A percentile compares a stretch with the other conserved stretches of the same genome.
phyloP scores from a whole-genome alignment of 2,113 vertebrate genomes.

The Pangasianodon gigas region DNA sequence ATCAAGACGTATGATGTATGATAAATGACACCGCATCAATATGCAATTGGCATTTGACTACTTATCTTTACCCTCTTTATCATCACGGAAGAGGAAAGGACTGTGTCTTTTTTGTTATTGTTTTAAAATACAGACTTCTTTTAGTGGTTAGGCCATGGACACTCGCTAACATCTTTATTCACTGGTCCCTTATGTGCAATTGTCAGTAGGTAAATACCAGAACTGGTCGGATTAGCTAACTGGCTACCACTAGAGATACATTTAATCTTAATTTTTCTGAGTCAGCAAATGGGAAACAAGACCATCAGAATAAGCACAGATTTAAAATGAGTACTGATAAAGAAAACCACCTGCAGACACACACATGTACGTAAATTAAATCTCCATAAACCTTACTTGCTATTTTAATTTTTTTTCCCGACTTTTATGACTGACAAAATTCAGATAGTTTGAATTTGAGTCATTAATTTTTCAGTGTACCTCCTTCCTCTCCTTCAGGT shows the following conservation, averaged over 20 bases:
- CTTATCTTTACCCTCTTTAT: not conserved
- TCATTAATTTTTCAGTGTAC: conserved; percentile 61
- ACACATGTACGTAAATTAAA: not conserved
- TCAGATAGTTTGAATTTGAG: too few species aligned
- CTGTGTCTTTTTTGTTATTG: not conserved
- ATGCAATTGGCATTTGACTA: not conserved
- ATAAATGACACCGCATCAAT: not conserved
- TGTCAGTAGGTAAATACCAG: not conserved
- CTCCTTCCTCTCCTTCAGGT: conserved; percentile 98
- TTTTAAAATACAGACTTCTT: not conserved
- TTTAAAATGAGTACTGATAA: not conserved
- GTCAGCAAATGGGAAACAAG: not conserved
- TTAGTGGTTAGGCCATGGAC: not conserved
- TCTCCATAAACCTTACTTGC: not conserved
- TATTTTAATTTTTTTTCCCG: not conserved
- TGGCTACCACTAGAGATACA: not conserved
- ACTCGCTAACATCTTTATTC: not conserved
- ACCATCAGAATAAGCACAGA: too few species aligned
- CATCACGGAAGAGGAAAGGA: not conserved
- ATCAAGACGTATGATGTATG: not conserved
- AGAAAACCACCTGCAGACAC: not conserved
- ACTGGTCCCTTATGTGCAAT: not conserved
- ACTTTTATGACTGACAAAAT: not conserved
- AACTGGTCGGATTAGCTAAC: not conserved
- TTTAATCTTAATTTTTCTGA: not conserved